Evolutionary conservation across 2,888 invertebrate species (phyloP).

Genomic region (Lepidochrysops patricia): DNA sequence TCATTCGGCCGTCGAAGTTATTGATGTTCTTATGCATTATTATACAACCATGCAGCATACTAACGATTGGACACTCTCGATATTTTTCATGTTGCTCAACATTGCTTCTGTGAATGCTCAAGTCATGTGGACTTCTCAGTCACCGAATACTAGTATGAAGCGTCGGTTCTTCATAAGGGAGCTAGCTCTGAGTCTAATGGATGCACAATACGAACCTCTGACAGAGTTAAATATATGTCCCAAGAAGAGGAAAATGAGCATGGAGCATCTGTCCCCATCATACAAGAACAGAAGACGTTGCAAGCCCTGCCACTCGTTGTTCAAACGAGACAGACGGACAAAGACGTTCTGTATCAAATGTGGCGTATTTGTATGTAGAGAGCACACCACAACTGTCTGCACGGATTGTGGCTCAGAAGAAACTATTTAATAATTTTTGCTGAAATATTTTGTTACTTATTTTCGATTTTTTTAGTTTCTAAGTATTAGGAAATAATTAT

Average conservation of each 20-base stretch:
- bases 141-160: conserved; percentile 32
- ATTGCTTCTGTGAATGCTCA: conserved; percentile 62
- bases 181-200: conserved; percentile 47
- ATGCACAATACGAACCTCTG: conserved; percentile 23
- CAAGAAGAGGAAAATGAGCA: conserved; percentile 26
- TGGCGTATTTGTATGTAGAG: conserved; percentile 50
- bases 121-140: conserved; percentile 52
- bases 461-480: not conserved
- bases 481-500: too few species aligned
- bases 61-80: conserved; percentile 58
- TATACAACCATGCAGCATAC: conserved; percentile 60
- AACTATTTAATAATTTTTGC: not conserved
- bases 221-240: conserved; percentile 18
- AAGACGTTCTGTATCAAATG: conserved; percentile 51
- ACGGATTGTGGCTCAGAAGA: conserved; percentile 35
- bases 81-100: conserved; percentile 59
- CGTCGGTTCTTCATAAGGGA: conserved; percentile 52
- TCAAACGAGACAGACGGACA: conserved; percentile 52
- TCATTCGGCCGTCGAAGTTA: conserved; percentile 50
- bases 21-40: conserved; percentile 60
- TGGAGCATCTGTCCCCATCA: conserved; percentile 12
- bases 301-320: conserved; percentile 40
- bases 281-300: conserved; percentile 37
- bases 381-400: conserved; percentile 50
- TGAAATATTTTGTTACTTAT: not conserved